Percentiles rank a stretch among this genome's conserved stretches.
phyloP scores from a whole-genome alignment of 2,113 vertebrate species.

The Excalfactoria chinensis region DNA sequence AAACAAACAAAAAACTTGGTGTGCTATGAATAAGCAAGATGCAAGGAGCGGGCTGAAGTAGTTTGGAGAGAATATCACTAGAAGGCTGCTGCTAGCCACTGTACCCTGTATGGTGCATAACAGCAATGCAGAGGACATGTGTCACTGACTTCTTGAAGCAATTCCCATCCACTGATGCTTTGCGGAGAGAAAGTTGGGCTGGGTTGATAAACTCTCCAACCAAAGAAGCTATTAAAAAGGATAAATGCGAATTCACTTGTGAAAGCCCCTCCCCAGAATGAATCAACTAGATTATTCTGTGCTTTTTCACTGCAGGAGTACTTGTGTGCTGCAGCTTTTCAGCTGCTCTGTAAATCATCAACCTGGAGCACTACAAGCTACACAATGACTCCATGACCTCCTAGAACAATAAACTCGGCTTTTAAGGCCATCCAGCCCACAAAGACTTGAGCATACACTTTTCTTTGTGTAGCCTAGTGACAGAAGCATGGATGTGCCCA shows the following conservation, averaged over 20 bases:
- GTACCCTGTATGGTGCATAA: neutral
- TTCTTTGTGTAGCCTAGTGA: neutral
- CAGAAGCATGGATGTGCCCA: neutral
- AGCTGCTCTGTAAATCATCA: constrained; percentile 46
- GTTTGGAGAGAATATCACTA: neutral
- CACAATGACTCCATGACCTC: neutral
- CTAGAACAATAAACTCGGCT: neutral
- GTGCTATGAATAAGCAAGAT: neutral
- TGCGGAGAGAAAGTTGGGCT: neutral
- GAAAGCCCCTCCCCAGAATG: neutral
- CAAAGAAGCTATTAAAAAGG: neutral
- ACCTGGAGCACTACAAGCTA: neutral
- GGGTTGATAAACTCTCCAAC: neutral
- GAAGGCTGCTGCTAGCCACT: neutral
- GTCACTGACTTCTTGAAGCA: neutral
- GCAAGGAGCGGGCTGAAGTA: neutral
- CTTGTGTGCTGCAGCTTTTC: neutral
- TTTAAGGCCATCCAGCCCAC: neutral
- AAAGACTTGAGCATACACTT: neutral
- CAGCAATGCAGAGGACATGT: neutral
- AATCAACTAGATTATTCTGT: neutral
- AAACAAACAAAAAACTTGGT: neutral
- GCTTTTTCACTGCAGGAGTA: neutral
- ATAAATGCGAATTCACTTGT: neutral
- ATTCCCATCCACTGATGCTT: neutral